Evolutionary conservation across 1,140 invertebrate species (phyloP), one percentile per base, ranked within the genome.

Genomic region (Alviniconcha marisindica): DNA sequence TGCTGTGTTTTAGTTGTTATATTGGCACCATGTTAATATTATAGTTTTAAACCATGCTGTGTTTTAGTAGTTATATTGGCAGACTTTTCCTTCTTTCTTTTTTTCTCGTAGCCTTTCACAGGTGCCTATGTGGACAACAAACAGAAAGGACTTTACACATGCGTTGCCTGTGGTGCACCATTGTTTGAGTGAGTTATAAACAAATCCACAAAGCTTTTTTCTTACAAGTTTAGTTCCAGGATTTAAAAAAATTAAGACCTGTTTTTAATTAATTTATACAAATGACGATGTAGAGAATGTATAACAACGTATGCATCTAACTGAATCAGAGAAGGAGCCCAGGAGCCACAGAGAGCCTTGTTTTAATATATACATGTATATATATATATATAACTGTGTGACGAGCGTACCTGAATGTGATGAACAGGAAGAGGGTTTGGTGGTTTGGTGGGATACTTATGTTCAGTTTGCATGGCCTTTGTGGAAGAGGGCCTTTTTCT

Each of bases 141-240:
- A 76, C 88, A 88, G 74, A 83, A 86, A 83, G 92, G 92, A 15
- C 81, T 90, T 2, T 93, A 93, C 78, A 83, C 82, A 7, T 93
- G 92, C 71, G 87, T 89, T 18, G 92, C 91, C 80, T 93, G 92
- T 87, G 91, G 89, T 54, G 60, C 87, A 14, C 87, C 88, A 48
- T 81, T 92, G 24, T 92, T 92, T 82, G 88, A 87, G 90, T 91
- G 83, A 79, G 73, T n/a, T 77, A 15, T 74, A 24, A 28, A 2
- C 21, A 42, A 40, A 42, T 74, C 7, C 24, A 0, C 21, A 1
- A 4, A 36, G 14, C 24, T 71, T 71, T 71, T 71, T 40, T 10
- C 18, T 60, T n/a, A 28, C 56, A 60, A 24, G 56, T 4, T 60
- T 4, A 60, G 15, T 4, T 12, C 7, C n/a, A 28, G n/a, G 15